Conservation (phyloP, 2,797 vertebrate species). For the Neopelma chrysocephalum region DNA sequence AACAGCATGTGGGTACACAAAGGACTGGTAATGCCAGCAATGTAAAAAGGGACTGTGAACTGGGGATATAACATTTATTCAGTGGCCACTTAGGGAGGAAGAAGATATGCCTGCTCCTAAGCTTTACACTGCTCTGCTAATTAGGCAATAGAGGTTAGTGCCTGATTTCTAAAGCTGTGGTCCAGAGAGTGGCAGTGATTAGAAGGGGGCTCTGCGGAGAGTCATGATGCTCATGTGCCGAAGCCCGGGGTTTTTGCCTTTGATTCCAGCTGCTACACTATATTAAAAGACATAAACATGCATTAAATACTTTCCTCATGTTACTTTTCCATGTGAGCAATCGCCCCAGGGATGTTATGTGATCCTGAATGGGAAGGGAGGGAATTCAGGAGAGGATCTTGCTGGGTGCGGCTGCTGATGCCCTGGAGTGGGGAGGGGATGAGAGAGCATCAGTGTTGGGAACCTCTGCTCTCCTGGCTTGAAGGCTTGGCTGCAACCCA, state of each 20-base stretch:
- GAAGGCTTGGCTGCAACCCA: background rate
- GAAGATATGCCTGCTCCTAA: conserved; percentile 35
- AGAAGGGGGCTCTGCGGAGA: background rate
- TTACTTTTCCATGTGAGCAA: conserved; percentile 30
- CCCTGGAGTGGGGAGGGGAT: background rate
- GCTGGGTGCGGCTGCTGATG: background rate
- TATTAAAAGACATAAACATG: conserved; percentile 54
- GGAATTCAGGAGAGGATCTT: background rate
- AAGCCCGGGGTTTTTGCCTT: background rate
- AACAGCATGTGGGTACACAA: conserved; percentile 65
- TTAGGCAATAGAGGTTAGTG: conserved; percentile 18
- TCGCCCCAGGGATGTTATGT: background rate
- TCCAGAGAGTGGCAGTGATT: background rate
- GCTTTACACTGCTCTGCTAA: conserved; percentile 44
- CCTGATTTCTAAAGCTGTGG: conserved; percentile 31
- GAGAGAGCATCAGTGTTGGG: background rate
- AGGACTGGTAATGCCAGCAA: conserved; percentile 43
- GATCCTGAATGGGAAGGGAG: background rate
- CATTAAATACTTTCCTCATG: conserved; percentile 46
- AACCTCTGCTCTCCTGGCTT: background rate
- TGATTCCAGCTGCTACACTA: conserved; percentile 37
- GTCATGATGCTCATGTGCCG: background rate
- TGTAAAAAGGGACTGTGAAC: conserved; percentile 33
- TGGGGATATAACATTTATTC: conserved; percentile 31
- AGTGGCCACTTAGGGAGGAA: conserved; percentile 42